Evolutionary conservation across 2,888 invertebrate genomes (phyloP).

Genomic region (Erynnis tages): DNA sequence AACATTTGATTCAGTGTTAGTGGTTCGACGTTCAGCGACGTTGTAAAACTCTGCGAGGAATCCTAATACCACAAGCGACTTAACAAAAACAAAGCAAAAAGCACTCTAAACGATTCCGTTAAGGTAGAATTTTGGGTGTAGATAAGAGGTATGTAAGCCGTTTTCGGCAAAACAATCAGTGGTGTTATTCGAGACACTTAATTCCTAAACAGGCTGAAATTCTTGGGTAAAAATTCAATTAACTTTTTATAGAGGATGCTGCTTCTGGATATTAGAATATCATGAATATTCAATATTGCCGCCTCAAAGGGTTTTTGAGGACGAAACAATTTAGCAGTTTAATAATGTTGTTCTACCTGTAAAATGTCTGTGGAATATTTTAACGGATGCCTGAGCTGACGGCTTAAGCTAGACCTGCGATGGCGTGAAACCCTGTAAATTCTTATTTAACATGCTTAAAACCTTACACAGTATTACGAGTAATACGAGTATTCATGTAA

Average conservation of each 20-base stretch:
- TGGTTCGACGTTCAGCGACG: constrained; percentile 8
- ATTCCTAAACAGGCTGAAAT: constrained; percentile 30
- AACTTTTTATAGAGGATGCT: constrained; percentile 33
- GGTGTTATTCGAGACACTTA: constrained; percentile 12
- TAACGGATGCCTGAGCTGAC: constrained; percentile 3
- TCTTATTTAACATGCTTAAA: too few relatives aligned
- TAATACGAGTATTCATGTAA: too few relatives aligned
- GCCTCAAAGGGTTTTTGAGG: constrained; percentile 33
- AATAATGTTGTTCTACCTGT: constrained; percentile 17
- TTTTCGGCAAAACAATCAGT: not conserved
- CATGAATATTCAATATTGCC: constrained; percentile 37
- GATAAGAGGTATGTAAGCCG: not conserved
- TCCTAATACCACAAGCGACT: not conserved
- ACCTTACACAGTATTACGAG: too few relatives aligned
- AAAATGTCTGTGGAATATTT: constrained; percentile 11
- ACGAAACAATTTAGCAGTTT: constrained; percentile 22
- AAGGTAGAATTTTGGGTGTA: not conserved
- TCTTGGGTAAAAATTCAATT: constrained; percentile 35
- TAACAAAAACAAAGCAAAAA: not conserved
- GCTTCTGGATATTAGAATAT: constrained; percentile 32
- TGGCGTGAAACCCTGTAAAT: not conserved
- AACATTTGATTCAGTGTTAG: constrained; percentile 20
- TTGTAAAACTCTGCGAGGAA: not conserved
- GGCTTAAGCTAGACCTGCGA: not conserved
- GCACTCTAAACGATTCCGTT: not conserved